phyloP scores from a whole-genome alignment of 2,888 invertebrate genomes.

The Mycogona germanica region DNA sequence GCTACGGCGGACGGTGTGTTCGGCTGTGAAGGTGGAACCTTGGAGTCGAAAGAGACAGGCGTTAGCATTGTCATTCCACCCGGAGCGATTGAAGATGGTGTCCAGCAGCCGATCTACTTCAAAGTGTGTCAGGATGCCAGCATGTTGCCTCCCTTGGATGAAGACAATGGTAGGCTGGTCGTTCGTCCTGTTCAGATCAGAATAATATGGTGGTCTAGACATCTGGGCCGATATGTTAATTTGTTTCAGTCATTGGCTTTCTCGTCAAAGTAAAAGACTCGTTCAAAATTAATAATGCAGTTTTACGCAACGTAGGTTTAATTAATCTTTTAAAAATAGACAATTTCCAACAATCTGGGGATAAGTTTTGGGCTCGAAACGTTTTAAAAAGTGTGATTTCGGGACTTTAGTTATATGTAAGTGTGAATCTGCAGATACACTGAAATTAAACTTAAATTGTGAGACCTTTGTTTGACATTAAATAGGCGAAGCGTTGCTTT shows the following conservation, averaged over 20 bases:
- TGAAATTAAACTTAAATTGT: too few species aligned
- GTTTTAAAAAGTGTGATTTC: neutral
- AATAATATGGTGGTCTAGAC: too few species aligned
- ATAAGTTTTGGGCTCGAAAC: neutral
- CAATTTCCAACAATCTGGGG: neutral
- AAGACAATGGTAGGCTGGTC: conserved; percentile 61
- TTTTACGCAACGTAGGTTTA: too few species aligned
- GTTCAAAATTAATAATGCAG: too few species aligned
- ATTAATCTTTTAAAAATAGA: too few species aligned
- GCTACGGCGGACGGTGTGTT: conserved; percentile 44
- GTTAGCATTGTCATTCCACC: conserved; percentile 80
- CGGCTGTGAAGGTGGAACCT: conserved; percentile 63
- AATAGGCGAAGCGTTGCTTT: conserved; percentile 83
- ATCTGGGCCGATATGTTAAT: too few species aligned
- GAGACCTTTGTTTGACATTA: neutral
- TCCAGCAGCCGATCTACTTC: conserved; percentile 86
- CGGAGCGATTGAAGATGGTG: conserved; percentile 69
- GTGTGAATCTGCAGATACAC: too few species aligned
- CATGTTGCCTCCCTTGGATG: conserved; percentile 63
- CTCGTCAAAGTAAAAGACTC: too few species aligned
- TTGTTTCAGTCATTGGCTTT: too few species aligned
- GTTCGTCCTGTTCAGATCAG: neutral
- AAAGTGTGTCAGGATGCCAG: conserved; percentile 56
- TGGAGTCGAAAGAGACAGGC: conserved; percentile 79
- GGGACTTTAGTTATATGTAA: too few species aligned